Percentiles rank a stretch among this genome's conserved stretches.
phyloP scores from a whole-genome alignment of 1,140 invertebrate genomes.

The Phthorimaea operculella region DNA sequence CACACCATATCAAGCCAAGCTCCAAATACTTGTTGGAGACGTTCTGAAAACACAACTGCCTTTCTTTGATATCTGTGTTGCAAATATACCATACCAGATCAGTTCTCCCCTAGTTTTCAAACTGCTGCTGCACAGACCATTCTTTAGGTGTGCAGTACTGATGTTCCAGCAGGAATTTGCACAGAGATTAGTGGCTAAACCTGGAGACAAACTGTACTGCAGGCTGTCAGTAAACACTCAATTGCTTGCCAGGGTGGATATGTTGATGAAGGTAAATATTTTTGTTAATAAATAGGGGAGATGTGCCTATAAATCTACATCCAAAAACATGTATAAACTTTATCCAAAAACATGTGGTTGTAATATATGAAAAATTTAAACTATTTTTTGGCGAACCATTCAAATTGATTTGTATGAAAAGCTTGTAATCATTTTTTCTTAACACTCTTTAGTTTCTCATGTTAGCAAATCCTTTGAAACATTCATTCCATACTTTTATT shows the following conservation, averaged over 20 bases:
- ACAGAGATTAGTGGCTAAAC: conserved; percentile 94
- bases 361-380: no score
- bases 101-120: conserved; percentile 99
- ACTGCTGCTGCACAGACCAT: conserved; percentile 88
- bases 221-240: conserved; percentile 97
- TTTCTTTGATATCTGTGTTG: conserved; percentile 99
- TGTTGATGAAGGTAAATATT: conserved; percentile 92
- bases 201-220: conserved; percentile 98
- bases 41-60: conserved; percentile 94
- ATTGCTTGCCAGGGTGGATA: conserved; percentile 92
- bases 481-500: no score
- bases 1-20: conserved; percentile 85
- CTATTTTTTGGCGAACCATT: no score
- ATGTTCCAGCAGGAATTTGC: conserved; percentile 99
- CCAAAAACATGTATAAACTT: no score
- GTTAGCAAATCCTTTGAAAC: no score
- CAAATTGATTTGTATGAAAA: no score
- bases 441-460: no score
- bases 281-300: background rate
- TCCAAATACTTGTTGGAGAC: conserved; percentile 95
- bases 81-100: conserved; percentile 99
- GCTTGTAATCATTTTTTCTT: no score
- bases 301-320: no score
- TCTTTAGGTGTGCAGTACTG: conserved; percentile 93
- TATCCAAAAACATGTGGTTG: no score